phyloP scores from a whole-genome alignment of 2,113 vertebrate genomes.

The Bubo blakistoni region DNA sequence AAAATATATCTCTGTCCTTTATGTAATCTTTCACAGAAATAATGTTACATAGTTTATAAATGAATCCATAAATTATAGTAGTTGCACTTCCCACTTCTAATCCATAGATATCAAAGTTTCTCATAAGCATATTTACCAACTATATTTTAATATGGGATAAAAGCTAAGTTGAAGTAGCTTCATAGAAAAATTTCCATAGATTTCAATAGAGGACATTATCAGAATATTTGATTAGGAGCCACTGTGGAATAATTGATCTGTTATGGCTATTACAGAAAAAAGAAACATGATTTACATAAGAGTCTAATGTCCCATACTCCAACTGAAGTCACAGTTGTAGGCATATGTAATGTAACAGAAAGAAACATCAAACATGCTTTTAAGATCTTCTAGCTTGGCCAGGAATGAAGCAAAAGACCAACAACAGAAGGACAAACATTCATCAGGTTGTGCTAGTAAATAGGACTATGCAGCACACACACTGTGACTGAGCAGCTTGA shows the following conservation, averaged over 20 bases:
- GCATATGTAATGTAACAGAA: rapidly evolving
- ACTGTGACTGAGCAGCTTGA: background rate
- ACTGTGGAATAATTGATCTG: background rate
- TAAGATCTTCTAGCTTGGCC: background rate
- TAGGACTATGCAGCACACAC: background rate
- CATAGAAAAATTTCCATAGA: background rate
- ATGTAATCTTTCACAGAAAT: background rate
- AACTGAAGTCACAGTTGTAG: background rate
- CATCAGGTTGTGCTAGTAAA: background rate
- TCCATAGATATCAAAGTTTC: background rate
- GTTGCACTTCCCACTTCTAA: background rate
- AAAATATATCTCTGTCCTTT: background rate
- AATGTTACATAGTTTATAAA: background rate
- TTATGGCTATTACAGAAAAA: background rate
- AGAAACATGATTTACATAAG: background rate
- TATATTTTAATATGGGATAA: background rate
- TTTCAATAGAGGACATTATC: background rate
- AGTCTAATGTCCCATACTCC: background rate
- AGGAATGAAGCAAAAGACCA: background rate
- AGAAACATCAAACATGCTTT: background rate
- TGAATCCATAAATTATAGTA: background rate
- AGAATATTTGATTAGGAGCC: background rate
- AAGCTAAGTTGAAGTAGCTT: background rate
- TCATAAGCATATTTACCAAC: background rate
- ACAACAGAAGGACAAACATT: background rate